These are phyloP conservation scores for Pollachius pollachius DNA, from an alignment of 2,113 vertebrate genomes.

Conservation along the genomic window DNA sequence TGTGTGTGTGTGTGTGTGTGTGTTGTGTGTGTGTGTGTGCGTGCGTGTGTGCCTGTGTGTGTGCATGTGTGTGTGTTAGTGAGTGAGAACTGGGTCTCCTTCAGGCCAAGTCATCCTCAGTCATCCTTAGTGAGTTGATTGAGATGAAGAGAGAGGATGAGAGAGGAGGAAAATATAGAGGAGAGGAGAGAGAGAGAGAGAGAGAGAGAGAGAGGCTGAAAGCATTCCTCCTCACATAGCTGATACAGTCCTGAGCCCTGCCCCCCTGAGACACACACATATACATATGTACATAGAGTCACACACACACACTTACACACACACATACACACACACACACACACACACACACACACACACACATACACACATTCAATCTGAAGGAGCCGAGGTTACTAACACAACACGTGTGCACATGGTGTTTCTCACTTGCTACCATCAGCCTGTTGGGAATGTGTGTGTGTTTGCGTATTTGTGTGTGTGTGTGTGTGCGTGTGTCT, in stretches of 20 bases:
- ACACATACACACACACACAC: constrained; percentile 11
- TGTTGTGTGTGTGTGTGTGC: too few species aligned
- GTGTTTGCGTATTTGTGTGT: too few species aligned
- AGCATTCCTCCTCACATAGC: constrained; percentile 72
- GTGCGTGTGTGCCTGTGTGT: constrained; percentile 23
- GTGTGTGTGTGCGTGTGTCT: not conserved
- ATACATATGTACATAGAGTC: constrained; percentile 3
- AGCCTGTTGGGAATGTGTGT: constrained; percentile 37
- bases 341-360: constrained; percentile 11
- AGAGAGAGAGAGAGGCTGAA: constrained; percentile 55
- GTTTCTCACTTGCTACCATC: constrained; percentile 48
- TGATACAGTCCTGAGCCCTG: constrained; percentile 72
- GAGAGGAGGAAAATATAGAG: too few species aligned
- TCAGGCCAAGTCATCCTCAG: constrained; percentile 49
- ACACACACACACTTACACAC: constrained; percentile 7
- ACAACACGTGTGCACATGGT: constrained; percentile 61
- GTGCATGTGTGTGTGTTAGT: constrained; percentile 16
- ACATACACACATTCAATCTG: constrained; percentile 20
- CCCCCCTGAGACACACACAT: constrained; percentile 42
- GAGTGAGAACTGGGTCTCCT: constrained; percentile 49
- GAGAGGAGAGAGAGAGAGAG: constrained; percentile 57
- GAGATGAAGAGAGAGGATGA: constrained; percentile 55
- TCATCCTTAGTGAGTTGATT: constrained; percentile 62
- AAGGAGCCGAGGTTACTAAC: constrained; percentile 69
- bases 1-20: constrained; percentile 1